These are phyloP conservation scores for Agapornis canus DNA, from an alignment of 2,797 vertebrate genomes.

Conservation along the genomic window DNA sequence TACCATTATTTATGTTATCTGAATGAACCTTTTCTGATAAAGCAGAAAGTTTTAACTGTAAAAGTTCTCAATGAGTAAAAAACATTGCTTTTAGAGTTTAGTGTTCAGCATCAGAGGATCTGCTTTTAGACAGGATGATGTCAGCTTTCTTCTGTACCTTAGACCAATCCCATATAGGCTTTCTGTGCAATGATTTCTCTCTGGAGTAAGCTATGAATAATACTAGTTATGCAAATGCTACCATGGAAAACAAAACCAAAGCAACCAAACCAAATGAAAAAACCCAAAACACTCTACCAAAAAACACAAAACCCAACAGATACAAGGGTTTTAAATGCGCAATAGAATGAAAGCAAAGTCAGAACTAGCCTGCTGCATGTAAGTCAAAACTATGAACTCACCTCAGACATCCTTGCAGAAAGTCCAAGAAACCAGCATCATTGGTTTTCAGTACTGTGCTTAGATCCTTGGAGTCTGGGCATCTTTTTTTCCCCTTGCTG, in stretches of 20 bases:
- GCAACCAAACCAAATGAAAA: background rate
- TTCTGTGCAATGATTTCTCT: background rate
- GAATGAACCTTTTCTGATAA: background rate
- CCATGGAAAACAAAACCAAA: background rate
- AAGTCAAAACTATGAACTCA: constrained; percentile 70
- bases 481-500: constrained; percentile 89
- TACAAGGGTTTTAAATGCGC: background rate
- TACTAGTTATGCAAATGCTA: background rate
- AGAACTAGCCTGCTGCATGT: background rate
- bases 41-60: background rate
- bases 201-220: background rate
- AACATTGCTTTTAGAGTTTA: background rate
- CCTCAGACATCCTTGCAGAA: constrained; percentile 88
- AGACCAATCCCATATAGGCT: background rate
- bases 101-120: background rate
- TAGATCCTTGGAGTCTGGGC: constrained; percentile 88
- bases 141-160: background rate
- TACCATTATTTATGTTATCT: background rate
- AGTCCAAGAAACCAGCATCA: constrained; percentile 88
- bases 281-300: background rate
- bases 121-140: background rate
- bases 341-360: background rate
- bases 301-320: fast-evolving
- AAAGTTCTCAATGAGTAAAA: background rate
- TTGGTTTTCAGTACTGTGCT: constrained; percentile 85